These are phyloP conservation scores for Cassiopea andromeda DNA, from an alignment of 30 jellyfish, hydroid and myxozoan species.

Conservation along the genomic window DNA sequence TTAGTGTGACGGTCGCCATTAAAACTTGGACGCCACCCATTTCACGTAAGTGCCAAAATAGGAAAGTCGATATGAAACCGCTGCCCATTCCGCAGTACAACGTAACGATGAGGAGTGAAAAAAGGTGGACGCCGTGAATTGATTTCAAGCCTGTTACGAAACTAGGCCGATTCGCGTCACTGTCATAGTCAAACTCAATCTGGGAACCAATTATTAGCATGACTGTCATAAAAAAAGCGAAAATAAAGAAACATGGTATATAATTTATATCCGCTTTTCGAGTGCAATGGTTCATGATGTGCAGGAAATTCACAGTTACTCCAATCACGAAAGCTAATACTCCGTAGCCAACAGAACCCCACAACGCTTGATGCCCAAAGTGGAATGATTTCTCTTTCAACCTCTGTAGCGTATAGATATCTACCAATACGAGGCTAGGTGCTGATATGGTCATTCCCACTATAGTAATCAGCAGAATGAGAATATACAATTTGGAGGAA, in stretches of 20 bases:
- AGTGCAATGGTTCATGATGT: slow-evolving; percentile 78
- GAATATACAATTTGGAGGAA: slow-evolving; percentile 61
- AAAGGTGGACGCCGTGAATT: slow-evolving; percentile 81
- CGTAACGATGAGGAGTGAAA: slow-evolving; percentile 78
- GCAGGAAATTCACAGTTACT: slow-evolving; percentile 66
- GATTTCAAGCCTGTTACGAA: slow-evolving; percentile 78
- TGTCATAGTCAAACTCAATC: slow-evolving; percentile 58
- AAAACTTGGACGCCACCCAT: slow-evolving; percentile 93
- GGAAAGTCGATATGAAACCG: slow-evolving; percentile 91
- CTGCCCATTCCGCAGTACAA: slow-evolving; percentile 96
- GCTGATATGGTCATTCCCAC: slow-evolving; percentile 89
- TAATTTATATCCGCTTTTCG: slow-evolving; percentile 71
- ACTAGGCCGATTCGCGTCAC: slow-evolving; percentile 61
- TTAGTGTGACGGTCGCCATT: slow-evolving; percentile 85
- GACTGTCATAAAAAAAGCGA: slow-evolving; percentile 80
- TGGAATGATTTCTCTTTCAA: slow-evolving; percentile 68
- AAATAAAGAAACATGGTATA: slow-evolving; percentile 79
- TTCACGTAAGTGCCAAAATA: slow-evolving; percentile 95
- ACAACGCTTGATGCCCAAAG: slow-evolving; percentile 86
- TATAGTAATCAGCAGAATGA: slow-evolving; percentile 77
- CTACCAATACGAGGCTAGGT: slow-evolving; percentile 88
- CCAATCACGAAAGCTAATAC: slow-evolving; percentile 81
- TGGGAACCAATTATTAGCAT: slow-evolving; percentile 79
- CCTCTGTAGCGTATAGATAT: slow-evolving; percentile 84
- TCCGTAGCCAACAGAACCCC: slow-evolving; percentile 95